Evolutionary conservation across 2,888 invertebrate species (phyloP).

Genomic region (Eupeodes latifasciatus): DNA sequence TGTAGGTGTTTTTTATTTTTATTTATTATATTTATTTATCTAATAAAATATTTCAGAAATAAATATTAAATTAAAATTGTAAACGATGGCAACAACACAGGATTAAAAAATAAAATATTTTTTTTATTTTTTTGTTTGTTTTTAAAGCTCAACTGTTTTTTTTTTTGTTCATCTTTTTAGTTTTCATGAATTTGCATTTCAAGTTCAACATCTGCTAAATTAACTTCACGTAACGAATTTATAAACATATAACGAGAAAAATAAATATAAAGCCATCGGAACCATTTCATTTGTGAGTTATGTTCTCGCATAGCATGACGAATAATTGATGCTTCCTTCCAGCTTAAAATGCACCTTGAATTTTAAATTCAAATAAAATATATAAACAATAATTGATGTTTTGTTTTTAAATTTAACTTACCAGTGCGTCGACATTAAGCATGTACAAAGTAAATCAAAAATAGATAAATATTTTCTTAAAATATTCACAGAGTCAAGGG

Average conservation of each 20-base stretch:
- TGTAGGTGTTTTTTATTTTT: constrained; percentile 11
- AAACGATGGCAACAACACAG: constrained; percentile 66
- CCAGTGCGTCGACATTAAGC: constrained; percentile 91
- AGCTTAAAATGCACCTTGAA: constrained; percentile 87
- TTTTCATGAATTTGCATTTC: constrained; percentile 88
- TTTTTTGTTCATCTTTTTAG: constrained; percentile 56
- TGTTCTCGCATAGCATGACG: constrained; percentile 94
- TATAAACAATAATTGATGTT: not conserved
- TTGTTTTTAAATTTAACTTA: constrained; percentile 82
- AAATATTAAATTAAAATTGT: constrained; percentile 28
- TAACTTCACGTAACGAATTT: constrained; percentile 92
- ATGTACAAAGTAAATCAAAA: constrained; percentile 93
- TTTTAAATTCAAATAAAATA: constrained; percentile 79
- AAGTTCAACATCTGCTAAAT: constrained; percentile 90
- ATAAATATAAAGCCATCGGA: constrained; percentile 93
- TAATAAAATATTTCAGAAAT: constrained; percentile 46
- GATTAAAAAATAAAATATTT: constrained; percentile 51
- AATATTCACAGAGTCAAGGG: constrained; percentile 93
- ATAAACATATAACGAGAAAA: constrained; percentile 96
- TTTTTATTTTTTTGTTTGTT: not conserved
- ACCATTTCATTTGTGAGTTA: constrained; percentile 97
- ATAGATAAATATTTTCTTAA: constrained; percentile 93
- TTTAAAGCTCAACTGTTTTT: constrained; percentile 51
- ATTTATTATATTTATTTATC: constrained; percentile 36
- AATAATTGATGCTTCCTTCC: constrained; percentile 86